Conservation (phyloP, 2,797 vertebrate genomes). For the Acrossocheilus fasciatus region DNA sequence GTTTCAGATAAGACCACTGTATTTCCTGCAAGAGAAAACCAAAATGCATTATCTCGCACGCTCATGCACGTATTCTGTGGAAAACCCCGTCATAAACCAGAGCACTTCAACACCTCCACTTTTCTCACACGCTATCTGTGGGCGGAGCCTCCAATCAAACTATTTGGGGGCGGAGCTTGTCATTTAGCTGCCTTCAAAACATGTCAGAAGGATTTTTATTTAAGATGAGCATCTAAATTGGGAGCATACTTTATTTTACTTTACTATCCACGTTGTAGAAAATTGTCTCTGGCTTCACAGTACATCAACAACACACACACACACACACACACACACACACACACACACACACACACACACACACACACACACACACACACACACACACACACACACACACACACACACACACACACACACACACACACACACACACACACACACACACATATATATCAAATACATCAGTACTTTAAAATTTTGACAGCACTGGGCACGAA, state of each 20-base stretch:
- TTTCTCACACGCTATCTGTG: constrained; percentile 22
- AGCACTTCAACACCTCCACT: constrained; percentile 25
- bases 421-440: too few relatives aligned
- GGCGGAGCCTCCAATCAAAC: background rate
- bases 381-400: too few relatives aligned
- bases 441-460: too few relatives aligned
- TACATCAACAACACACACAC: too few relatives aligned
- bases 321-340: too few relatives aligned
- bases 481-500: background rate
- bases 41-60: background rate
- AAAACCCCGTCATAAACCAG: constrained; percentile 42
- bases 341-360: too few relatives aligned
- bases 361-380: too few relatives aligned
- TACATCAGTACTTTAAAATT: background rate
- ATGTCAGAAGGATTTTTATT: background rate
- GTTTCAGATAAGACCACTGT: constrained; percentile 35
- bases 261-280: too few relatives aligned
- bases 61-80: background rate
- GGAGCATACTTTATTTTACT: background rate
- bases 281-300: too few relatives aligned
- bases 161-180: constrained; percentile 8
- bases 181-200: background rate
- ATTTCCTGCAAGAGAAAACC: constrained; percentile 28
- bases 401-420: too few relatives aligned
- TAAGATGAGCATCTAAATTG: background rate